Conservation (phyloP, 2,797 vertebrate genomes). For the Galaxias olidus region DNA sequence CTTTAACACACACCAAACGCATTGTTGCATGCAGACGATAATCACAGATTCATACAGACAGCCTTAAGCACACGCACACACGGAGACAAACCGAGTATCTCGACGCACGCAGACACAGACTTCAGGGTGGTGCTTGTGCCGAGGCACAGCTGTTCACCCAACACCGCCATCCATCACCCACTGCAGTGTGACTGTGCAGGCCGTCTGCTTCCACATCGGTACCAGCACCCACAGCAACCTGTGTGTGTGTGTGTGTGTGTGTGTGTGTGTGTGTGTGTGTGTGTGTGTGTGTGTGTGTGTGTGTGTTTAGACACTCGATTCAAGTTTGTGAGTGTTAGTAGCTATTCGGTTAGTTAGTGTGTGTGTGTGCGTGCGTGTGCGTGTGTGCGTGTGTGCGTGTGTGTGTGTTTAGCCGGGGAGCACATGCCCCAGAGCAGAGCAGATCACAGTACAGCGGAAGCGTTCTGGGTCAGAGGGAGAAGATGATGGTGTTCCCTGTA, state of each 20-base stretch:
- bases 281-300: constrained; percentile 18
- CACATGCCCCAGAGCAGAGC: too few relatives aligned
- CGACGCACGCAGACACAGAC: not conserved
- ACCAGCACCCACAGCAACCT: constrained; percentile 14
- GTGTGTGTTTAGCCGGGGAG: too few relatives aligned
- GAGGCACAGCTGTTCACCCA: constrained; percentile 57
- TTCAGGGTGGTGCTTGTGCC: constrained; percentile 19
- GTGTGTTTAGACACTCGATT: not conserved
- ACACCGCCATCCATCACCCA: constrained; percentile 63
- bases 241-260: constrained; percentile 12
- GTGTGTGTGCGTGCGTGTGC: too few relatives aligned
- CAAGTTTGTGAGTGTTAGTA: too few relatives aligned
- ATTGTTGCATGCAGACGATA: not conserved
- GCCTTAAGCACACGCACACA: constrained; percentile 9
- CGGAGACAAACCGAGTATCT: not conserved
- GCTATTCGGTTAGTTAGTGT: too few relatives aligned
- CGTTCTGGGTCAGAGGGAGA: not conserved
- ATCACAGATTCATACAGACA: not conserved
- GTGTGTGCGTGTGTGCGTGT: too few relatives aligned
- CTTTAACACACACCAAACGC: not conserved
- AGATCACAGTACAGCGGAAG: not conserved
- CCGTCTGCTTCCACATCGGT: constrained; percentile 20
- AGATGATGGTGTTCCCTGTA: too few relatives aligned
- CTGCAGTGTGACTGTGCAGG: constrained; percentile 46
- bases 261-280: constrained; percentile 3